Conservation (phyloP, 2,888 invertebrate species). For the Morpho helenor region DNA sequence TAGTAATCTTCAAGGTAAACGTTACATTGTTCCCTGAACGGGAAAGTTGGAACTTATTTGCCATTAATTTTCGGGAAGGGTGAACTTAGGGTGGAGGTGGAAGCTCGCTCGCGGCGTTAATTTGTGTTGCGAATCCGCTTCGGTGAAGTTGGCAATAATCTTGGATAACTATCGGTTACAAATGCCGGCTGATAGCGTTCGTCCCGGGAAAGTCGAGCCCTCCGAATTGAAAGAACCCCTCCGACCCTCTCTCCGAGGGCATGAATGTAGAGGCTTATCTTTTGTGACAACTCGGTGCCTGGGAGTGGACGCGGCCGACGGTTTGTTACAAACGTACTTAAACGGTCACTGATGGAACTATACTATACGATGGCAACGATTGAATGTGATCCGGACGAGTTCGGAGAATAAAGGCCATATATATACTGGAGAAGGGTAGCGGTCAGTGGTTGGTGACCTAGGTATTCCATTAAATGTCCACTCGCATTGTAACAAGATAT, state of each 20-base stretch:
- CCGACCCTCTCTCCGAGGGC: not conserved
- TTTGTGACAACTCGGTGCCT: not conserved
- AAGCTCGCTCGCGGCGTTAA: slow-evolving; percentile 24
- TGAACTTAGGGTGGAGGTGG: slow-evolving; percentile 15
- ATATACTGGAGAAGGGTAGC: too few relatives aligned
- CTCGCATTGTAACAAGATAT: too few relatives aligned
- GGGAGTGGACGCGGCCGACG: too few relatives aligned
- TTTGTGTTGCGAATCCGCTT: slow-evolving; percentile 23
- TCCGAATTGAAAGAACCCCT: too few relatives aligned
- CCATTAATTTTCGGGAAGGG: slow-evolving; percentile 7
- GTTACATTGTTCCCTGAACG: not conserved
- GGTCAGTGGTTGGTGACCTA: too few relatives aligned
- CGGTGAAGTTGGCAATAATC: slow-evolving; percentile 1
- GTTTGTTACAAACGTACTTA: too few relatives aligned
- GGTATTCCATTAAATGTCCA: too few relatives aligned
- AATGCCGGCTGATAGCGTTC: slow-evolving; percentile 25
- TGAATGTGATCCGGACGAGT: too few relatives aligned
- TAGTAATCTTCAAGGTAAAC: not conserved
- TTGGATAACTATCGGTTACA: slow-evolving; percentile 29
- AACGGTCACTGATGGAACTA: too few relatives aligned
- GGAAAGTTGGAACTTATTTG: not conserved
- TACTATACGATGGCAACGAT: too few relatives aligned
- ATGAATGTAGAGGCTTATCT: slow-evolving; percentile 14
- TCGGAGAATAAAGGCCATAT: too few relatives aligned
- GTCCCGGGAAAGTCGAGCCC: slow-evolving; percentile 11